Evolutionary conservation across 2,113 vertebrate species (phyloP).

Genomic region (Ptilorrhoa leucosticta): DNA sequence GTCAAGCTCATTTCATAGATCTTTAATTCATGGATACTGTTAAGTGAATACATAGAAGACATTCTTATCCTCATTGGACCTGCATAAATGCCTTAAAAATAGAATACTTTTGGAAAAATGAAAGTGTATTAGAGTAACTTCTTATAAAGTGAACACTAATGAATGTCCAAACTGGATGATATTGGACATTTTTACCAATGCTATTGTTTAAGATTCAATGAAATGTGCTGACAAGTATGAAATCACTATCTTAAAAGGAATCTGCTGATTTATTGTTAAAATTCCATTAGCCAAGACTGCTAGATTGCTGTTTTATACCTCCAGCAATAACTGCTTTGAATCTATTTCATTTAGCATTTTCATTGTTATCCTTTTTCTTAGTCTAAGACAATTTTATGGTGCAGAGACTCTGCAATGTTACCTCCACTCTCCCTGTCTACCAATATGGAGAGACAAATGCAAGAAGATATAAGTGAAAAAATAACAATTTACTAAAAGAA

Average conservation of each 20-base stretch:
- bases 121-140: background rate
- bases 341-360: slow-evolving; percentile 23
- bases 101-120: slow-evolving; percentile 13
- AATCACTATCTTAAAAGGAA: slow-evolving; percentile 42
- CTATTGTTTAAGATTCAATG: background rate
- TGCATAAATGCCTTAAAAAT: slow-evolving; percentile 35
- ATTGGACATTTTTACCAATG: slow-evolving; percentile 31
- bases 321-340: slow-evolving; percentile 41
- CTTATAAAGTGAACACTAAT: slow-evolving; percentile 18
- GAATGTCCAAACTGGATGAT: slow-evolving; percentile 7
- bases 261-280: slow-evolving; percentile 58
- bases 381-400: background rate
- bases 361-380: background rate
- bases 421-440: background rate
- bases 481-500: background rate
- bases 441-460: background rate
- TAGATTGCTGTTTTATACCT: slow-evolving; percentile 20
- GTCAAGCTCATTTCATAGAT: background rate
- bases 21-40: slow-evolving; percentile 1
- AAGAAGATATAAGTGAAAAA: background rate
- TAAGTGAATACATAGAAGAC: background rate
- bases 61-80: background rate
- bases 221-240: slow-evolving; percentile 38
- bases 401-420: background rate
- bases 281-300: slow-evolving; percentile 47